Conservation (phyloP, 2,113 vertebrate species). For the Collichthys lucidus region DNA sequence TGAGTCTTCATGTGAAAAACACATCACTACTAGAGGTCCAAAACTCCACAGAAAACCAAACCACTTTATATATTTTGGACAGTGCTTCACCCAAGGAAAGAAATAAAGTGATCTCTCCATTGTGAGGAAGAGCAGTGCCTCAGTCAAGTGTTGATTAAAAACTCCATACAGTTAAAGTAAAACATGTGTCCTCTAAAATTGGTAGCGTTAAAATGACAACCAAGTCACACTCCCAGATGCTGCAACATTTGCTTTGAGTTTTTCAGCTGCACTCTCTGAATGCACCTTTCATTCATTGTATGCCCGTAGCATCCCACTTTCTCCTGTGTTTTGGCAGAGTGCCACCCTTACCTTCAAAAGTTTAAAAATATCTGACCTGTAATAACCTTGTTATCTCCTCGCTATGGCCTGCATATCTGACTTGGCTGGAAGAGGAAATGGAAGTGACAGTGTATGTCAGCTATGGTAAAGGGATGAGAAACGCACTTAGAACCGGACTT, state of each 20-base stretch:
- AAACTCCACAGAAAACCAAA: no score
- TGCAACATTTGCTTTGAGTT: neutral
- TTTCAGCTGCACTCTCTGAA: neutral
- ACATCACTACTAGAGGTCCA: no score
- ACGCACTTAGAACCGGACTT: neutral
- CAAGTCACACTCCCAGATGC: neutral
- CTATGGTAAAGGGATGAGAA: neutral
- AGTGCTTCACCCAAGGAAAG: no score
- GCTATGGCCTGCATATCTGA: neutral
- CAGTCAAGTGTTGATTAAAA: neutral
- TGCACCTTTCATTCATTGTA: slow-evolving; percentile 9
- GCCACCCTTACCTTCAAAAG: slow-evolving; percentile 10
- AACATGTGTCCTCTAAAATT: neutral
- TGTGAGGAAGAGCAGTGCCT: neutral
- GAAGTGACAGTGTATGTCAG: neutral
- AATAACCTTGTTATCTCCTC: slow-evolving; percentile 15
- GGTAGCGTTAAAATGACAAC: neutral
- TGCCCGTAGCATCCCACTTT: neutral
- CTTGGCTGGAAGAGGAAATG: neutral
- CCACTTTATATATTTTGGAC: no score
- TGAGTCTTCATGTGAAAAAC: no score
- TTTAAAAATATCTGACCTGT: slow-evolving; percentile 54
- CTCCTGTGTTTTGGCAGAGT: slow-evolving; percentile 12
- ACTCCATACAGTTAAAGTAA: neutral
- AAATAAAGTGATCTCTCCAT: slow-evolving; percentile 16